Evolutionary conservation across 1,140 invertebrate genomes (phyloP).

Genomic region (Schlechtendalia chinensis): DNA sequence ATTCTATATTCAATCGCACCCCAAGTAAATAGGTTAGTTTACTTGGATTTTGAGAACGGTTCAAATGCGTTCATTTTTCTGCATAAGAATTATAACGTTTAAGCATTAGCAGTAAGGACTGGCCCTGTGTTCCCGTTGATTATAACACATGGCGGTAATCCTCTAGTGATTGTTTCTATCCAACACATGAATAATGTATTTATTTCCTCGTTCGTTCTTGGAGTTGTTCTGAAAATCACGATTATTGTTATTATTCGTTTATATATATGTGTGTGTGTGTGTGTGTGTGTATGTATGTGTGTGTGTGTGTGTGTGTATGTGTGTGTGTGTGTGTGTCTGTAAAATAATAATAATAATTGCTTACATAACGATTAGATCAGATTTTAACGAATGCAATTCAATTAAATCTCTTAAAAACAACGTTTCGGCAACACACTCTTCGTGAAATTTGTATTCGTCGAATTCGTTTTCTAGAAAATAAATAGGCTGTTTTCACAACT

Average conservation of each 20-base stretch:
- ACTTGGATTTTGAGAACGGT: no score
- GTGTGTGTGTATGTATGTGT: no score
- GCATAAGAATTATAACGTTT: background rate
- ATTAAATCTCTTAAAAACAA: slow-evolving; percentile 84
- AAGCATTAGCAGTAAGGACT: slow-evolving; percentile 96
- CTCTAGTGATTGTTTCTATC: slow-evolving; percentile 82
- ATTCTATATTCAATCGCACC: no score
- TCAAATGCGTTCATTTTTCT: no score
- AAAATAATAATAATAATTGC: slow-evolving; percentile 52
- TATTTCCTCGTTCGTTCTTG: slow-evolving; percentile 82
- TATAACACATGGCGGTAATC: slow-evolving; percentile 87
- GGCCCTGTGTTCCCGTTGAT: slow-evolving; percentile 92
- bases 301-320: no score
- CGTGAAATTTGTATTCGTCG: slow-evolving; percentile 78
- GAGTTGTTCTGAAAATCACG: slow-evolving; percentile 79
- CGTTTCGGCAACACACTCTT: slow-evolving; percentile 87
- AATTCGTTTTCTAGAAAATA: slow-evolving; percentile 56
- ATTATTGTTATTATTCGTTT: slow-evolving; percentile 1
- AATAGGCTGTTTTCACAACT: background rate
- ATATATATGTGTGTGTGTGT: background rate
- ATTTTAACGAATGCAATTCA: slow-evolving; percentile 77
- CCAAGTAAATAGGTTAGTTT: no score
- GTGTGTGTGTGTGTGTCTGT: no score
- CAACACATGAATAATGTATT: slow-evolving; percentile 90
- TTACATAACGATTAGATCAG: slow-evolving; percentile 87